Percentiles rank a stretch among this genome's conserved stretches.
Conservation (phyloP, 2,113 vertebrate species). For the Phrynosoma platyrhinos region DNA sequence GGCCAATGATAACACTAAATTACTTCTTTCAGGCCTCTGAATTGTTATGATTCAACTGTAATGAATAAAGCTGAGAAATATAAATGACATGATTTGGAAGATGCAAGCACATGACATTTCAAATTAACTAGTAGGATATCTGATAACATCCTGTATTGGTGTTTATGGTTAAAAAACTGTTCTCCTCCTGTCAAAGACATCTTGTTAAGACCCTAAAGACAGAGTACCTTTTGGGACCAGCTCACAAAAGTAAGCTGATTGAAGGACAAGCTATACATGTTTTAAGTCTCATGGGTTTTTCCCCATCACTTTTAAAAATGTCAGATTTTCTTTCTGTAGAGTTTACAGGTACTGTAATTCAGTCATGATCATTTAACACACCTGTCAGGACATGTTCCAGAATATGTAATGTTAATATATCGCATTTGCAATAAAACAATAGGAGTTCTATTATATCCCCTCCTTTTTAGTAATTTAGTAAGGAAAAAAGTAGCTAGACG, state of each 20-base stretch:
- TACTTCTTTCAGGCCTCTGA: background rate
- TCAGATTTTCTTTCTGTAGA: background rate
- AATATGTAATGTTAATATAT: slow-evolving; percentile 5
- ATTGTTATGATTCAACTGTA: background rate
- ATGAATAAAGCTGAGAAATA: slow-evolving; percentile 8
- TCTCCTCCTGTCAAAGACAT: slow-evolving; percentile 29
- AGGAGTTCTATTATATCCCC: background rate
- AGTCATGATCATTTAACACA: slow-evolving; percentile 7
- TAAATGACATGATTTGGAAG: slow-evolving; percentile 14
- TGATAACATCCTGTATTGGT: background rate
- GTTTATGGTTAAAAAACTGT: slow-evolving; percentile 16
- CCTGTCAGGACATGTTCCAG: background rate
- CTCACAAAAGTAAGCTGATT: slow-evolving; percentile 10
- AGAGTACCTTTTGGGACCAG: background rate
- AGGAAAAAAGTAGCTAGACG: background rate
- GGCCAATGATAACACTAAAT: background rate
- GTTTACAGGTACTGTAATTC: background rate
- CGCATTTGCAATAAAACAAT: background rate
- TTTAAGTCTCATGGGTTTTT: slow-evolving; percentile 21
- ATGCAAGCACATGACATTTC: slow-evolving; percentile 26
- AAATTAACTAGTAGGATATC: slow-evolving; percentile 12
- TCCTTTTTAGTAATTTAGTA: background rate
- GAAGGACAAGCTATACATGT: slow-evolving; percentile 33
- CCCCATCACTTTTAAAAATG: background rate
- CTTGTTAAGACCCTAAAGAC: slow-evolving; percentile 20